These are phyloP conservation scores for Idris sp. DNA, from an alignment of 1,140 invertebrate species.

Conservation along the genomic window DNA sequence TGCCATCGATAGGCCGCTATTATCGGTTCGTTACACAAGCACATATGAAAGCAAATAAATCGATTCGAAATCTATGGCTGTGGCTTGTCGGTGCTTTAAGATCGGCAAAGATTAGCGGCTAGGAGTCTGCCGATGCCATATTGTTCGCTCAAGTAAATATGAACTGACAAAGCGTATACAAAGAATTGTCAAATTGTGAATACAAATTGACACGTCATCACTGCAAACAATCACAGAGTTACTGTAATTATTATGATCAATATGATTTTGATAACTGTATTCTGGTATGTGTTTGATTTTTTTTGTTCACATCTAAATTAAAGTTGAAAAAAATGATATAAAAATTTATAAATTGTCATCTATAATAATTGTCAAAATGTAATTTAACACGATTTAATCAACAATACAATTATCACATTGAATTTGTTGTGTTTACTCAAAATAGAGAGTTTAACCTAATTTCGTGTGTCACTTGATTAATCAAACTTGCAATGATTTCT, in stretches of 20 bases:
- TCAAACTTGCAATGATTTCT: neutral
- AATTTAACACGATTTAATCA: too few relatives aligned
- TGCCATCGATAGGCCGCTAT: slow-evolving; percentile 45
- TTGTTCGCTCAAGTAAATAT: too few relatives aligned
- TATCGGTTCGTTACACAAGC: slow-evolving; percentile 40
- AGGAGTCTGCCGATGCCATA: slow-evolving; percentile 16
- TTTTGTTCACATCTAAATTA: too few relatives aligned
- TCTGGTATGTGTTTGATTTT: too few relatives aligned
- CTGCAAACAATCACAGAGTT: slow-evolving; percentile 9
- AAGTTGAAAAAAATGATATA: too few relatives aligned
- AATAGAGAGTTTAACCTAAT: neutral
- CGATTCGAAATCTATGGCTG: slow-evolving; percentile 13
- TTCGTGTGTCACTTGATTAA: neutral
- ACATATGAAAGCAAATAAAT: slow-evolving; percentile 28
- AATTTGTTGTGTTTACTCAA: too few relatives aligned
- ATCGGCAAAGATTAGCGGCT: slow-evolving; percentile 35
- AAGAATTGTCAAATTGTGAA: slow-evolving; percentile 37
- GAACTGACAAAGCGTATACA: too few relatives aligned
- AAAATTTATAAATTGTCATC: too few relatives aligned
- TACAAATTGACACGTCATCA: slow-evolving; percentile 36
- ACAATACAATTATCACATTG: too few relatives aligned
- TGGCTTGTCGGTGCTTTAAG: slow-evolving; percentile 26
- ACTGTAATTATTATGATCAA: too few relatives aligned
- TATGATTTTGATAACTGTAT: too few relatives aligned
- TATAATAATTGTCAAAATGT: too few relatives aligned